Evolutionary conservation across 2,113 vertebrate species (phyloP).

Genomic region (Bagarius yarrelli): DNA sequence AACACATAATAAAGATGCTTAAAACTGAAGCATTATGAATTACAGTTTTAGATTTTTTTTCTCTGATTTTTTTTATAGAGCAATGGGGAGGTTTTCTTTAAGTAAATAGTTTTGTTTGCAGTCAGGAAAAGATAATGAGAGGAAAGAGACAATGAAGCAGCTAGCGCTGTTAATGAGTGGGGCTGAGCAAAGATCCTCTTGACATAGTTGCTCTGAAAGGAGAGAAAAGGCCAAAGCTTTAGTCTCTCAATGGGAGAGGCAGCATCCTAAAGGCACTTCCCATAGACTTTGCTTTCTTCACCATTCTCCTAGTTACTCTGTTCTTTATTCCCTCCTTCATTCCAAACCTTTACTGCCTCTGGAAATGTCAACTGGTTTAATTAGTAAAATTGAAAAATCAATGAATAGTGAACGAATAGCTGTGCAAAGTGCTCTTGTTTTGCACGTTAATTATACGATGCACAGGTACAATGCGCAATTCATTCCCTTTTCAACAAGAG

Average conservation of each 20-base stretch:
- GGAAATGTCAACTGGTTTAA: constrained; percentile 35
- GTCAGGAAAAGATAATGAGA: constrained; percentile 44
- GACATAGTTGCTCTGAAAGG: constrained; percentile 46
- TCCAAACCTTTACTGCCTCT: constrained; percentile 4
- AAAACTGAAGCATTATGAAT: not conserved
- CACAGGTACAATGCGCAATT: not conserved
- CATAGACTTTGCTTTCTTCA: not conserved
- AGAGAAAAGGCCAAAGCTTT: constrained; percentile 38
- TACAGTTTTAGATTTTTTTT: not conserved
- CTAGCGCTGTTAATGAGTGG: constrained; percentile 46
- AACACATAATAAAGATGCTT: not conserved
- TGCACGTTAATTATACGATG: not conserved
- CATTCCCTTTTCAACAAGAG: not conserved
- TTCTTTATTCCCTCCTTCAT: constrained; percentile 1
- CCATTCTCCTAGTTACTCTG: constrained; percentile 6
- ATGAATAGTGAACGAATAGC: constrained; percentile 2
- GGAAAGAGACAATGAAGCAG: constrained; percentile 42
- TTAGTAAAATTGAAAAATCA: constrained; percentile 17
- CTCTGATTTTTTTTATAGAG: not conserved
- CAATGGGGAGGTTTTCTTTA: constrained; percentile 22
- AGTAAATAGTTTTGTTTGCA: constrained; percentile 49
- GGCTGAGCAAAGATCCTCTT: constrained; percentile 48
- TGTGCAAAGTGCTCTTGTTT: not conserved
- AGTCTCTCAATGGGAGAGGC: constrained; percentile 33
- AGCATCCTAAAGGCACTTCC: constrained; percentile 35